phyloP scores from a whole-genome alignment of 2,797 vertebrate species.

The Atherinosoma microstoma region DNA sequence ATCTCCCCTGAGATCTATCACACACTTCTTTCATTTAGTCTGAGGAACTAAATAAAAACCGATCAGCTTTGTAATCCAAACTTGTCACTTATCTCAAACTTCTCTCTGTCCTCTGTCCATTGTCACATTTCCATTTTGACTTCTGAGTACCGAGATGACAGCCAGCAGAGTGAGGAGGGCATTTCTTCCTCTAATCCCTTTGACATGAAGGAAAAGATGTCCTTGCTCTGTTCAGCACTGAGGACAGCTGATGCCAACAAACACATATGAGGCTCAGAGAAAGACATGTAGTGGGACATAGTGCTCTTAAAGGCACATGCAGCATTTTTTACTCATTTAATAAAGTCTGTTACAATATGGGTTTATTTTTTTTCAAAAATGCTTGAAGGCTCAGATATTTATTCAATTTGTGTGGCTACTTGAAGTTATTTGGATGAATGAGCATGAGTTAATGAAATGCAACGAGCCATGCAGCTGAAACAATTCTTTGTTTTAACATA shows the following conservation, averaged over 20 bases:
- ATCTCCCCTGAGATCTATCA: constrained; percentile 26
- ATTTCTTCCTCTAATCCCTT: constrained; percentile 64
- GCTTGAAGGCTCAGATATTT: constrained; percentile 43
- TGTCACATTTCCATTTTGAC: constrained; percentile 36
- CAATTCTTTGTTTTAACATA: constrained; percentile 50
- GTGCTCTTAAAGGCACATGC: constrained; percentile 84
- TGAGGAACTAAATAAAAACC: constrained; percentile 27
- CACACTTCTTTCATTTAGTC: constrained; percentile 25
- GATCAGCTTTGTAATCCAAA: constrained; percentile 52
- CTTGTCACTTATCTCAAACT: constrained; percentile 48
- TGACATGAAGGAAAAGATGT: constrained; percentile 67
- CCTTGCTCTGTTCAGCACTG: constrained; percentile 65
- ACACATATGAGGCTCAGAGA: constrained; percentile 76
- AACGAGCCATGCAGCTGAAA: constrained; percentile 65
- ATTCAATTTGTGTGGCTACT: constrained; percentile 63
- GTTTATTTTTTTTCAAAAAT: constrained; percentile 47
- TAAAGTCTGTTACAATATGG: constrained; percentile 44
- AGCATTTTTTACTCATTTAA: constrained; percentile 47
- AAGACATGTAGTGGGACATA: constrained; percentile 68
- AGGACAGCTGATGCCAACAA: constrained; percentile 78
- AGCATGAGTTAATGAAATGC: constrained; percentile 66
- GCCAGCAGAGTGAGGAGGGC: constrained; percentile 47
- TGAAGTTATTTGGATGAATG: constrained; percentile 69
- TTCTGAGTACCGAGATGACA: constrained; percentile 43
- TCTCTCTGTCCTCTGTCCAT: constrained; percentile 34